Evolutionary conservation across 1,140 invertebrate genomes (phyloP), one percentile per base, ranked within the genome.

Genomic region (Solen grandis): DNA sequence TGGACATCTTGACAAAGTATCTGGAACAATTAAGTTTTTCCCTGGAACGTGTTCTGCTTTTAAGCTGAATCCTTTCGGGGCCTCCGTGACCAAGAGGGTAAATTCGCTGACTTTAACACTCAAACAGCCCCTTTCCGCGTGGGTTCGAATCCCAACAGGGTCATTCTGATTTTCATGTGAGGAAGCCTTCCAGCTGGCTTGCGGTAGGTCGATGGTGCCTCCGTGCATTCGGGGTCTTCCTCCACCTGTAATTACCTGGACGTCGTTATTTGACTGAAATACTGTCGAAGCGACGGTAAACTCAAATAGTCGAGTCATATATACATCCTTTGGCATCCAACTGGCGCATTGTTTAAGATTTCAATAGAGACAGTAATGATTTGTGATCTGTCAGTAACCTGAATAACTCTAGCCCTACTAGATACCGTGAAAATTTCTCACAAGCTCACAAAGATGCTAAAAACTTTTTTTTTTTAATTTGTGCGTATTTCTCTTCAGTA

Each of bases 391-490:
- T 89, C 27, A 68, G 22, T 1, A 90, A 54, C 35, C 60, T 59
- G 59, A 88, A 82, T 54, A 79, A 63, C 4, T 66, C 73, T 27
- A 82, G 86, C 57, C 90, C 93, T 85, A 84, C 91, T 5, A 93
- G 55, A 83, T 93, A 94, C 55, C 93, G 81, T 25, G 92, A 86
- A 86, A 94, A 94, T 86, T 93, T 93, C 66, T 90, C 88, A 14
- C 94, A 89, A 5, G 91, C 73, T 54, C 72, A 84, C 19, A 74
- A 31, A 29, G 54, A 31, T 8, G 73, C 81, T 16, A 93, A 83
- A 5, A 90, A 93, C 88, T 95, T 93, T 86, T 92, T 93, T 60
- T 95, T n/a, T n/a, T n/a, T 93, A 41, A 94, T 92, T 73, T 93
- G 92, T 19, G 90, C 85, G 60, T 94, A 94, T 52, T 91, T 93